Conservation (phyloP, 2,888 invertebrate genomes). For the Lepidochitona cinerea region DNA sequence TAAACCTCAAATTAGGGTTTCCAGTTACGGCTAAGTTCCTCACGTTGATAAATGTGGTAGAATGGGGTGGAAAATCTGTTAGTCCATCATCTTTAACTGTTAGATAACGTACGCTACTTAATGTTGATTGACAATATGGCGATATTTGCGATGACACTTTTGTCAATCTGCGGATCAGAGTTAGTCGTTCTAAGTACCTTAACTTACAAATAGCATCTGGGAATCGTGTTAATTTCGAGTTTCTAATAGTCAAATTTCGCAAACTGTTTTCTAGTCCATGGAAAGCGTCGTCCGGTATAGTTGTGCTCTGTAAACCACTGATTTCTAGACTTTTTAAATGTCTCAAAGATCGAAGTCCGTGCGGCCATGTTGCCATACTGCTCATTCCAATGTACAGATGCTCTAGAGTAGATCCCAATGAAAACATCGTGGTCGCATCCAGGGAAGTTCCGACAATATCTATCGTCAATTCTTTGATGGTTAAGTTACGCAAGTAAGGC, state of each 20-base stretch:
- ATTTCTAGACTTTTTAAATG: neutral
- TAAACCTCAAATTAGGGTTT: neutral
- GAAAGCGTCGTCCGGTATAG: neutral
- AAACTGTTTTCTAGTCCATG: neutral
- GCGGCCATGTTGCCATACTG: neutral
- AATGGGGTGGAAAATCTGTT: neutral
- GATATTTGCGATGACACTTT: neutral
- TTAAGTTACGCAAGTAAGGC: neutral
- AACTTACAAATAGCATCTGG: neutral
- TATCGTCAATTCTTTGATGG: neutral
- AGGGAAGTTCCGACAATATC: neutral
- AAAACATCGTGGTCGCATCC: neutral
- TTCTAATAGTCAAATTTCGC: neutral
- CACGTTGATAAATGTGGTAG: neutral
- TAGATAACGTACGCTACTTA: neutral
- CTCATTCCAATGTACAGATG: neutral
- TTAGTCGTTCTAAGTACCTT: neutral
- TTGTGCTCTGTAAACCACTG: neutral
- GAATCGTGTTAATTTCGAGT: neutral
- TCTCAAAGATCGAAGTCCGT: neutral
- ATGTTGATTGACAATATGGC: neutral
- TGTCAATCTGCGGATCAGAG: neutral
- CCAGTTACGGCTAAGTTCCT: neutral
- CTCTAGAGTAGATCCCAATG: neutral
- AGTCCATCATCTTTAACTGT: neutral